A percentile compares a stretch with the other conserved stretches of the same genome.
phyloP scores from a whole-genome alignment of 2,888 invertebrate species.

The Spilarctia lutea region DNA sequence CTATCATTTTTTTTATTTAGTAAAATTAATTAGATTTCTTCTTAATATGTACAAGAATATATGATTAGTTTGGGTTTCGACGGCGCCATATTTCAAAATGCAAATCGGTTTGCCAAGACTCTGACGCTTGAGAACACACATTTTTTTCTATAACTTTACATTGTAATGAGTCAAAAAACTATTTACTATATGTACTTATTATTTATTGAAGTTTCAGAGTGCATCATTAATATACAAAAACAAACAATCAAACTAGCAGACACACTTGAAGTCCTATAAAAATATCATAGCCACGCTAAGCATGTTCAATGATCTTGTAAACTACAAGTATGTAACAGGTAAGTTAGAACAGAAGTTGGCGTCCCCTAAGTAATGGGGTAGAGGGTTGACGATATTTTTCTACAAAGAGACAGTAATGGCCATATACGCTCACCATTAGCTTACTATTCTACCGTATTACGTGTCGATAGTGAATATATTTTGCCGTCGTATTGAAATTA shows the following conservation, averaged over 20 bases:
- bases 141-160: no score
- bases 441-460: background rate
- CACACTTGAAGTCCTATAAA: background rate
- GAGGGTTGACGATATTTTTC: background rate
- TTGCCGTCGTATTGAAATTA: background rate
- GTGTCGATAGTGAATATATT: background rate
- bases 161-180: no score
- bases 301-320: background rate
- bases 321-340: constrained; percentile 1
- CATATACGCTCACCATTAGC: background rate
- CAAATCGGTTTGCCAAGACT: no score
- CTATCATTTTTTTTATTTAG: no score
- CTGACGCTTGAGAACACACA: no score
- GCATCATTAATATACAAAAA: no score
- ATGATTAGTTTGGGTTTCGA: no score
- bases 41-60: no score
- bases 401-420: constrained; percentile 8
- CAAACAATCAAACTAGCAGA: background rate
- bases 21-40: no score
- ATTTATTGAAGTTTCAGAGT: no score
- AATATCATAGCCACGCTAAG: background rate
- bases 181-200: no score
- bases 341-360: background rate
- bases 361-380: constrained; percentile 3
- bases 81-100: no score